Percentiles rank a stretch among this genome's conserved stretches.
Evolutionary conservation across 2,888 invertebrate genomes (phyloP).

Genomic region (Trachelus stipa): DNA sequence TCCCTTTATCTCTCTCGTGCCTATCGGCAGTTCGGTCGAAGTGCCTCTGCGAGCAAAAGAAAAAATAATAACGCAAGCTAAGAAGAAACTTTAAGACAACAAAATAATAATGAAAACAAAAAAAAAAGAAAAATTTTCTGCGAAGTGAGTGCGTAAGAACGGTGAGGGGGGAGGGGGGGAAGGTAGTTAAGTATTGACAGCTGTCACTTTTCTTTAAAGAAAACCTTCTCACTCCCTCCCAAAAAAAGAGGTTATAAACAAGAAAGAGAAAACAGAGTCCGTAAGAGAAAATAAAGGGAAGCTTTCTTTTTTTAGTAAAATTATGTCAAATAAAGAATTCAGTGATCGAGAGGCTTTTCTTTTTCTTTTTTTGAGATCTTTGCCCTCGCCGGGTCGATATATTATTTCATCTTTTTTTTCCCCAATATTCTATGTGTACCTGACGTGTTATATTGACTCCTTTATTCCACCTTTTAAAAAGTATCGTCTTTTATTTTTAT

Average conservation of each 20-base stretch:
- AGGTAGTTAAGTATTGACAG: neutral
- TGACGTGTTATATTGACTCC: no score
- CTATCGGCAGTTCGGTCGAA: neutral
- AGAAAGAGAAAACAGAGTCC: conserved; percentile 21
- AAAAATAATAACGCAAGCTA: neutral
- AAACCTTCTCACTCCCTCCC: conserved; percentile 22
- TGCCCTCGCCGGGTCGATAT: neutral
- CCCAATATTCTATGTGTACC: no score
- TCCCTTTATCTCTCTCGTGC: neutral
- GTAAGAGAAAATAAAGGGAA: conserved; percentile 4
- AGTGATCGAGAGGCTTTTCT: conserved; percentile 24
- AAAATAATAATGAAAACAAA: neutral
- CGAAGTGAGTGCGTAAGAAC: neutral
- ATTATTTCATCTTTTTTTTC: no score
- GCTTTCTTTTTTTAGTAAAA: neutral
- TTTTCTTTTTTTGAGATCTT: conserved; percentile 11
- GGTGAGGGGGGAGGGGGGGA: no score
- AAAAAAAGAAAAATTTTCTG: neutral
- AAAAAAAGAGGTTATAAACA: conserved; percentile 24
- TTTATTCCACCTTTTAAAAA: no score
- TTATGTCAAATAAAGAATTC: conserved; percentile 21
- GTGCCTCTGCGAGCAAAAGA: neutral
- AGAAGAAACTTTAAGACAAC: neutral
- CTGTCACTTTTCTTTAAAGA: neutral
- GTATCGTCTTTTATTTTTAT: conserved; percentile 22